Evolutionary conservation across 2,113 vertebrate species (phyloP).

Genomic region (Tragelaphus strepsiceros): DNA sequence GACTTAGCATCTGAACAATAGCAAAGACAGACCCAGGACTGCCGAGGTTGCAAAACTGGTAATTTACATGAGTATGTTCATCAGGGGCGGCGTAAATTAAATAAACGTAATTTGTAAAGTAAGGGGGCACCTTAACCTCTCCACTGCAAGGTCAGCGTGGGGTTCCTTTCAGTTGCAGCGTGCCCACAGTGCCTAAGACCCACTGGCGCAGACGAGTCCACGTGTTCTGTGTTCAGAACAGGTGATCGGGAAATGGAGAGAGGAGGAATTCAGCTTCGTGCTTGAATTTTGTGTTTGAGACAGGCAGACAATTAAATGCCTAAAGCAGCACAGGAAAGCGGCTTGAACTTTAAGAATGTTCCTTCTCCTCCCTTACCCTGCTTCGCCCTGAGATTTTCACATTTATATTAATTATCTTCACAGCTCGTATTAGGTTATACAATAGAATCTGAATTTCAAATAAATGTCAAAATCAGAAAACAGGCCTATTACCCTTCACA

Average conservation of each 20-base stretch:
- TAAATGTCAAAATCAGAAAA: slow-evolving; percentile 58
- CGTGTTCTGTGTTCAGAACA: neutral
- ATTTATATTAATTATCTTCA: slow-evolving; percentile 66
- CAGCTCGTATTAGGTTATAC: slow-evolving; percentile 37
- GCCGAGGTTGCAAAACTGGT: neutral
- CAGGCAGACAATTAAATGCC: slow-evolving; percentile 68
- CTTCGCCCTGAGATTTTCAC: slow-evolving; percentile 46
- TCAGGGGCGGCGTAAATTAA: neutral
- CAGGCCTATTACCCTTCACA: slow-evolving; percentile 24
- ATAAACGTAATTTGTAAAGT: neutral
- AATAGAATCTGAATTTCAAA: slow-evolving; percentile 59
- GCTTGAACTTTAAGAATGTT: slow-evolving; percentile 67
- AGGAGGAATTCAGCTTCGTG: slow-evolving; percentile 32
- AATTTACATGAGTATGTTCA: neutral
- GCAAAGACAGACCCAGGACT: neutral
- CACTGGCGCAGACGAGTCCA: neutral
- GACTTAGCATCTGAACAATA: neutral
- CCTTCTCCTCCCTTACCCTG: slow-evolving; percentile 24
- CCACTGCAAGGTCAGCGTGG: neutral
- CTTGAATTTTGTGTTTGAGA: slow-evolving; percentile 63
- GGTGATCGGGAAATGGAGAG: slow-evolving; percentile 48
- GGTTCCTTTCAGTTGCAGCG: neutral
- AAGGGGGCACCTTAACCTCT: neutral
- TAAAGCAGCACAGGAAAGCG: slow-evolving; percentile 9
- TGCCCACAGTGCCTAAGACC: neutral